Conservation (phyloP, 2,113 vertebrate species). For the Fulica atra region DNA sequence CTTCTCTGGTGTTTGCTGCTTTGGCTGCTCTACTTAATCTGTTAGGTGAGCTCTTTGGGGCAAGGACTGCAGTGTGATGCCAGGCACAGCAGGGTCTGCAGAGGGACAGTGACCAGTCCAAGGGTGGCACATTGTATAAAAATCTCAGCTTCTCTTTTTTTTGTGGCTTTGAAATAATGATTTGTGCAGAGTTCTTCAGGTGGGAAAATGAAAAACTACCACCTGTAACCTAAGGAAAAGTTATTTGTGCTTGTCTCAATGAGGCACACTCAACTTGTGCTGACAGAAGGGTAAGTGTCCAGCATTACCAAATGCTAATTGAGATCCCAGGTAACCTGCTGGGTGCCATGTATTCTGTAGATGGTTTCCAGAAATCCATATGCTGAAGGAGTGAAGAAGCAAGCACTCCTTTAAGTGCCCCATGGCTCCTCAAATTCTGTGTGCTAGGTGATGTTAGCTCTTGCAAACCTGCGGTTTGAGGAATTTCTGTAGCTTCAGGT, state of each 20-base stretch:
- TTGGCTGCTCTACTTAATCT: not conserved
- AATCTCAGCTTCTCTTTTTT: not conserved
- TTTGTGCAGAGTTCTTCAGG: not conserved
- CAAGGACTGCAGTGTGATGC: not conserved
- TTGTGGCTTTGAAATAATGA: not conserved
- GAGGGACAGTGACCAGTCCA: not conserved
- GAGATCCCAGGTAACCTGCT: not conserved
- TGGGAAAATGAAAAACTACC: not conserved
- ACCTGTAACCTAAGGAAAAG: not conserved
- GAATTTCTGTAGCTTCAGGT: not conserved
- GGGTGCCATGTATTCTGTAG: not conserved
- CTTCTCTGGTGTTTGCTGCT: not conserved
- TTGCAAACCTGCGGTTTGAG: not conserved
- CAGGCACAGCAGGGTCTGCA: not conserved
- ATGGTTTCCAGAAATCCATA: not conserved
- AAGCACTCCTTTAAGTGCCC: not conserved
- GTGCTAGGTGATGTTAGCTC: not conserved
- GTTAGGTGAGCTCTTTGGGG: not conserved
- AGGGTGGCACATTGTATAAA: fast-evolving
- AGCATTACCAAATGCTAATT: not conserved
- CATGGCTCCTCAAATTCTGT: not conserved
- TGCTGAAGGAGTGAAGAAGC: not conserved
- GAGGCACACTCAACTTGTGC: too few relatives aligned
- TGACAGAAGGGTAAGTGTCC: not conserved
- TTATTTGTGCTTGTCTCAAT: not conserved